Evolutionary conservation across 64 coral and sea anemone genomes (phyloP), one percentile per base, ranked within the genome.

Genomic region (Stichodactyla helianthus): DNA sequence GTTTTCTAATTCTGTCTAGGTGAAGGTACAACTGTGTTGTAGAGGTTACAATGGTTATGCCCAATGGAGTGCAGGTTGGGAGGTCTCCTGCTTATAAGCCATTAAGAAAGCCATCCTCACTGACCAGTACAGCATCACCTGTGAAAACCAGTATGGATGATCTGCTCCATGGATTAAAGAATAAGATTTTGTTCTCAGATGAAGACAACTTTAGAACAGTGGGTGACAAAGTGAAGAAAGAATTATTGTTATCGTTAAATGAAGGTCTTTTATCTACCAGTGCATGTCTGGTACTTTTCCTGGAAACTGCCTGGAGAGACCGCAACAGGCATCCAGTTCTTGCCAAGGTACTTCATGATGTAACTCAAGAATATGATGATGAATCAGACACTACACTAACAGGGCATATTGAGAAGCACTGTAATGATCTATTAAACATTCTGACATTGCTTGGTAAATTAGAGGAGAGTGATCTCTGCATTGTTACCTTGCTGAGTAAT

Each of bases 231-330:
- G 6, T 81, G 2, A 20, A 81, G 13, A 81, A 81, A 52, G 78
- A 81, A 52, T 17, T 81, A 28, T 19, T 81, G 5, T 17, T 50
- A 20, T 52, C 78, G 54, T 52, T 81, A 10, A 54, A 53, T 51
- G 15, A 81, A 14, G 51, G 51, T 6, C 2, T 51, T 51, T 12
- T 81, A 20, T 18, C 78, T 52, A 54, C 78, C 50, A 81, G 17
- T 16, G 20, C 44, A 84, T 84, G 83, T 10, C 17, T 84, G 54
- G 11, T 61, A 25, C 5, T 84, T 11, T 84, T 84, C 53, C 52
- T 58, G 44, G 55, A 84, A 19, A 63, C 59, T 58, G 54, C 83
- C 52, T 84, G 83, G 83, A 84, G 61, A 63, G 83, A 84, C 59
- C 12, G 83, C 15, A 60, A 51, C 55, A 84, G 55, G 10, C 20